A percentile compares a stretch with the other conserved stretches of the same genome.
Evolutionary conservation across 2,113 vertebrate genomes (phyloP).

Genomic region (Pholis gunnellus): DNA sequence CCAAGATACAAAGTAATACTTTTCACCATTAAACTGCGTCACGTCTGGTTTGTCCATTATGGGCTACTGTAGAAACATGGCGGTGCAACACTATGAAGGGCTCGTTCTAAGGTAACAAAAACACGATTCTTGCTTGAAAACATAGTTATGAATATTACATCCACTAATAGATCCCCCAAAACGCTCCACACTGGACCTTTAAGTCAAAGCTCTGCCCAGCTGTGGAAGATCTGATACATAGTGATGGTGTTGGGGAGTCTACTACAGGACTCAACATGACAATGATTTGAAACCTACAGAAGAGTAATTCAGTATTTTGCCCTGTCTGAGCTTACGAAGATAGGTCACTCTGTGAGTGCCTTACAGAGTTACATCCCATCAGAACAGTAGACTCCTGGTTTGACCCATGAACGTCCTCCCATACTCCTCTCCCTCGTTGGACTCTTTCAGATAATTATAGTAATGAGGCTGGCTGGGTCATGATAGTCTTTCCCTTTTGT

Average conservation of each 20-base stretch:
- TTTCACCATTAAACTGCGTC: not conserved
- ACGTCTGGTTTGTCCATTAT: not conserved
- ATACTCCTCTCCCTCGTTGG: not conserved
- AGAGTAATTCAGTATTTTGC: not conserved
- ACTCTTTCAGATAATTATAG: slow-evolving; percentile 28
- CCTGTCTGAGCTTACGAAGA: slow-evolving; percentile 1
- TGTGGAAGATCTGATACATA: not conserved
- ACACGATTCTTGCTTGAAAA: no score
- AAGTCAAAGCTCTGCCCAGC: not conserved
- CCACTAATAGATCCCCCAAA: no score
- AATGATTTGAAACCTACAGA: slow-evolving; percentile 11
- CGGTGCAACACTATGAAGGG: no score
- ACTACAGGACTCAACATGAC: not conserved
- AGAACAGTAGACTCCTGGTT: not conserved
- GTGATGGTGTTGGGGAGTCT: not conserved
- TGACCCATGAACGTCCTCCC: slow-evolving; percentile 11
- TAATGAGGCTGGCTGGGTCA: slow-evolving; percentile 8
- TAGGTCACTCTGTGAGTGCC: not conserved
- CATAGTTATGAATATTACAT: no score
- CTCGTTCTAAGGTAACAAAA: no score
- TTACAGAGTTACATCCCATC: slow-evolving; percentile 25
- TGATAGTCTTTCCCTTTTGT: not conserved
- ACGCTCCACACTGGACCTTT: no score
- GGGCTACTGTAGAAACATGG: not conserved
- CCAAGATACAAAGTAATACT: not conserved